Evolutionary conservation across 1,140 invertebrate genomes (phyloP), one percentile per base, ranked within the genome.

Genomic region (Drosophila hydei): DNA sequence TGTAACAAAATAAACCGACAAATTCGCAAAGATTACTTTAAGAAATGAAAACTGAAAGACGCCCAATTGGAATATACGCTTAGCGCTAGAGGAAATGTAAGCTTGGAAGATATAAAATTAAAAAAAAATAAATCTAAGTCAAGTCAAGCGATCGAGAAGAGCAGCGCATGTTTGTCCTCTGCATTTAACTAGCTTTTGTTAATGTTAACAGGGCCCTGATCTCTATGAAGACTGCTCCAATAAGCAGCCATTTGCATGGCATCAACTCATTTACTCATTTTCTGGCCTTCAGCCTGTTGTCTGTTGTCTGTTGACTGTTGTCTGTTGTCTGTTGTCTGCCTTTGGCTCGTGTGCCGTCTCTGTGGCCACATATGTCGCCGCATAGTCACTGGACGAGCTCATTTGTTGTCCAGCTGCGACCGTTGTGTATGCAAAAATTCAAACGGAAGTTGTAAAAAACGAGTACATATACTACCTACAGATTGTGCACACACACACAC

Each of bases 351-450:
- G 64, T 72, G 71, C 64, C 59, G 55, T 64, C 70, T 70, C 76
- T 84, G 81, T 85, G 81, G 81, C 81, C 81, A 85, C 81, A 85
- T 71, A 75, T 87, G 81, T 79, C 81, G 81, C 80, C 80, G 63
- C 79, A 84, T 76, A 85, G 79, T 76, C 80, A 77, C 68, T 75
- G 62, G 79, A 59, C 65, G 52, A 71, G 75, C 70, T 78, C 75
- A 84, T 83, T 81, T 81, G 79, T 62, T 63, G 77, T 63, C 48
- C 64, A 78, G 60, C 67, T 78, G 79, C 50, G 68, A 47, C 38
- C 38, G 62, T 59, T 8, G 50, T 56, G 56, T 69, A 62, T 60
- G 73, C 51, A 77, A 79, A 80, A 84, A 76, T 70, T 36, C 50
- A 67, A 70, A 74, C 81, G 81, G 78, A 81, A 83, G 75, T 88